Base-by-base conservation (phyloP, 2,113 vertebrate species). In the Uropsilus gracilis region DNA sequence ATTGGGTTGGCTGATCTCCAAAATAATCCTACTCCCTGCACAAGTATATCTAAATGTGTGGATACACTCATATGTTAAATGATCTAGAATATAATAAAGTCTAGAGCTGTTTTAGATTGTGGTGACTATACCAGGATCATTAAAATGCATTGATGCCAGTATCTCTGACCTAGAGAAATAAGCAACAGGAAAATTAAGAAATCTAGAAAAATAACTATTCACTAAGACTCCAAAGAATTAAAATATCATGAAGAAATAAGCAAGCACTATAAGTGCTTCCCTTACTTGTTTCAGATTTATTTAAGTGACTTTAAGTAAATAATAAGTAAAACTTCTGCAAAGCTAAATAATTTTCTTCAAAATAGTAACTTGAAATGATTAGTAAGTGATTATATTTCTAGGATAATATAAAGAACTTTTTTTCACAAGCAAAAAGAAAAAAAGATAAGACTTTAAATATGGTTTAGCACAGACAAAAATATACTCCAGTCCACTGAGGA, bases 401-500 rank as follows among this genome's bases (percentile, higher is more conserved):
- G 32, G 78, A 86, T 76, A 92, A 71, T 16, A 26, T 91, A 24
- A 68, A 94, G 16, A 77, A 28, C 9, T 82, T 68, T 91, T 80
- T 75, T 6, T 53, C 64, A 91, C 57, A 69, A 69, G 46, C 17
- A 71, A 81, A 72, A 89, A 22, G 44, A 61, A 90, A 90, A 85
- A 72, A 87, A 37, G 48, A 68, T 53, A 30, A 16, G 18, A 68
- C 22, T 86, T 92, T 80, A 83, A 72, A 68, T 87, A 28, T 42
- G 86, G 28, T 83, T 96, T 86, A 71, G 18, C 20, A 81, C 8
- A 95, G 39, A n/a, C 88, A 91, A 84, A 86, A 22, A 86, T 84
- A 73, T 3, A 96, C 26, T 94, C 14, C 3, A 48, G 59, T 13
- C 42, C 89, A 44, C 22, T n/a, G 59, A 94, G 59, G 95, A 82